phyloP scores from a whole-genome alignment of 2,113 vertebrate genomes.

The Lanius ludovicianus region DNA sequence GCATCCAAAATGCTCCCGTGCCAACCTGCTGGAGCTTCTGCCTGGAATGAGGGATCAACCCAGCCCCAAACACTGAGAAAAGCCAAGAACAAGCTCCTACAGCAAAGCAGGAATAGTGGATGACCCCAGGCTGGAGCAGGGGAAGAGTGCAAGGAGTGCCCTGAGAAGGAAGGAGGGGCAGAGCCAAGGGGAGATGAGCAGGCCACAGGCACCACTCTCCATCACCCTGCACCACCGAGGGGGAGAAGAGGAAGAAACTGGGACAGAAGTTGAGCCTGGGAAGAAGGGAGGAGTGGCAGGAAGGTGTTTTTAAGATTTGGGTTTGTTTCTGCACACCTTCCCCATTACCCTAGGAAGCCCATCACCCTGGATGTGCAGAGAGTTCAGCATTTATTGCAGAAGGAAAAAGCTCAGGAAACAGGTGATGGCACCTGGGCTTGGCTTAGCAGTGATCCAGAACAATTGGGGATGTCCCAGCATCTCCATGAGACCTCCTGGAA shows the following conservation, averaged over 20 bases:
- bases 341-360: not conserved
- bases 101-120: not conserved
- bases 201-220: not conserved
- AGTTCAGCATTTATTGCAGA: not conserved
- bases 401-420: not conserved
- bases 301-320: not conserved
- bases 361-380: not conserved
- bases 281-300: not conserved
- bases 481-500: not conserved
- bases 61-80: not conserved
- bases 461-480: not conserved
- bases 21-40: not conserved
- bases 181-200: not conserved
- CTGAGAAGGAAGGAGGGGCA: not conserved
- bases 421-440: not conserved
- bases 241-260: not conserved
- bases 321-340: not conserved
- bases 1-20: not conserved
- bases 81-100: not conserved
- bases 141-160: not conserved
- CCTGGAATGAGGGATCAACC: not conserved
- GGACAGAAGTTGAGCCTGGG: not conserved
- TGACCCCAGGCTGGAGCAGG: not conserved
- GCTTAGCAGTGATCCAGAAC: not conserved
- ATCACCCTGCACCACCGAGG: accelerated